Conservation (phyloP, 1,140 invertebrate genomes). For the Drosophila sproati region DNA sequence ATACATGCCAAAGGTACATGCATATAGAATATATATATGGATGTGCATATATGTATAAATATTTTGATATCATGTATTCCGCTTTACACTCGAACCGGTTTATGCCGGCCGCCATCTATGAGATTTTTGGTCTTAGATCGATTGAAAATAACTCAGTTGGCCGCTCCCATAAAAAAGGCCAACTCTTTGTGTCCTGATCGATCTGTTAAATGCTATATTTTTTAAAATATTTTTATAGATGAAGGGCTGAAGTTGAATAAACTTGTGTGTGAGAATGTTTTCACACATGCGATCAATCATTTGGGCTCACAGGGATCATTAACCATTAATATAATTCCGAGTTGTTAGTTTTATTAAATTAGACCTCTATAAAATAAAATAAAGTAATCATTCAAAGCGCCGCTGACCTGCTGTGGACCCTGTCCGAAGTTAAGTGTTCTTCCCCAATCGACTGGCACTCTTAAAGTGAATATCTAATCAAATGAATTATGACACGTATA, state of each 20-base stretch:
- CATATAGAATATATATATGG: conserved; percentile 15
- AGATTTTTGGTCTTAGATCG: conserved; percentile 30
- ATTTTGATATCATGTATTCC: conserved; percentile 39
- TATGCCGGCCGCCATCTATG: conserved; percentile 31
- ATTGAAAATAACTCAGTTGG: conserved; percentile 53
- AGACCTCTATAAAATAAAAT: no score
- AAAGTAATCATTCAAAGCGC: conserved; percentile 9
- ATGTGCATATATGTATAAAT: conserved; percentile 28
- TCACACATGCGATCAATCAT: no score
- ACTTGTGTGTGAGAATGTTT: not conserved
- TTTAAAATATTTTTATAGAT: not conserved
- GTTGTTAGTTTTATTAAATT: not conserved
- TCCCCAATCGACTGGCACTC: not conserved
- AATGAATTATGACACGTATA: conserved; percentile 17
- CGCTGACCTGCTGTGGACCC: not conserved
- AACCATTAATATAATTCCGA: no score
- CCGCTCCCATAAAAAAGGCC: not conserved
- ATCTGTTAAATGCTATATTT: not conserved
- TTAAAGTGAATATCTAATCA: conserved; percentile 31
- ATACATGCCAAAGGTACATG: conserved; percentile 19
- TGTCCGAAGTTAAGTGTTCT: not conserved
- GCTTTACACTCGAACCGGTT: conserved; percentile 57
- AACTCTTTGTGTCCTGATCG: not conserved
- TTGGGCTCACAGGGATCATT: no score
- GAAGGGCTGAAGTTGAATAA: conserved; percentile 3